Evolutionary conservation across 2,113 vertebrate species (phyloP), one percentile per base, ranked within the genome.

Genomic region (Odontophorus gujanensis): DNA sequence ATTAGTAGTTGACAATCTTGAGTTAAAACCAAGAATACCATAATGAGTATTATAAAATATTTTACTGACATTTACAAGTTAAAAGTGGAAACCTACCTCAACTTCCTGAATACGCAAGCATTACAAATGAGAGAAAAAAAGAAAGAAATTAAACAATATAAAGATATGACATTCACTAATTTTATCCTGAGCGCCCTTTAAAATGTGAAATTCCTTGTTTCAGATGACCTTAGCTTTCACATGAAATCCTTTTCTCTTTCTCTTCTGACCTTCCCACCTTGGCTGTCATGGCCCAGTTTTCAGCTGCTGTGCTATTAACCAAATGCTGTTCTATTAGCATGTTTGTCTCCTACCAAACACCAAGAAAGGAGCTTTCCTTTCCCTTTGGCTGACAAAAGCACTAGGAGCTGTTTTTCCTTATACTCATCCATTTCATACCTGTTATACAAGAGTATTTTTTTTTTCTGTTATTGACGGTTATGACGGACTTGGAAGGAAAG

Each of bases 81-180:
- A 96, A 97, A 98, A 97, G 43, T 86, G 59, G 94, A 96, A 96
- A 98, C 98, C 91, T 98, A 98, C 98, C 98, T 98, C 98, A 95
- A 98, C 98, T 93, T 98, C 98, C 98, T 98, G 97, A 96, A 83
- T 69, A 96, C n/a, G 98, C 61, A 97, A 97, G 98, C 98, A 94
- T 97, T 97, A 97, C 90, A 96, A 97, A 97, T 96, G 96, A 97
- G 95, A 93, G 92, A 53, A 53, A 97, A 97, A 93, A 53, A 92
- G 93, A 96, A 97, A 97, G 86, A 97, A 92, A 96, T 97, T 96
- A 97, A 96, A 42, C 95, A 95, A 93, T 72, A 90, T 10, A 92
- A 95, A 97, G 81, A 68, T 78, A 97, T 53, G 55, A 97, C 95
- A 97, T 95, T 96, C 95, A 96, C 51, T 22, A 97, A 1, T 92